Percentiles rank a stretch among this genome's conserved stretches.
phyloP scores from a whole-genome alignment of 2,113 vertebrate genomes.

The Siphamia tubifer region DNA sequence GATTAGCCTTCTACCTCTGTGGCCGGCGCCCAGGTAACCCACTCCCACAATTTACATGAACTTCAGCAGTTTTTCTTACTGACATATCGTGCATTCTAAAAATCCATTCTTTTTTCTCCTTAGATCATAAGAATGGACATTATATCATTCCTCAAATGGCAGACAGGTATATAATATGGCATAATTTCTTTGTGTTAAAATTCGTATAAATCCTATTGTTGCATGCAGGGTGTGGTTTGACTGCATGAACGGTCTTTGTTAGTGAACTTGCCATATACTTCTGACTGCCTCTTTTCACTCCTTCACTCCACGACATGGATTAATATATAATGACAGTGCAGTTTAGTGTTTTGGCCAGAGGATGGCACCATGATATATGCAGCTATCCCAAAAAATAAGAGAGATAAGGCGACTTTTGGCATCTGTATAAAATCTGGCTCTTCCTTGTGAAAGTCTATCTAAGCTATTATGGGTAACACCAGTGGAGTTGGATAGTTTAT shows the following conservation, averaged over 20 bases:
- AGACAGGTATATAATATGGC: slow-evolving; percentile 87
- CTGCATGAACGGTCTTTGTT: slow-evolving; percentile 1
- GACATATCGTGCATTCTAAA: not conserved
- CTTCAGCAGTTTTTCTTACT: not conserved
- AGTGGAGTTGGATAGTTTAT: not conserved
- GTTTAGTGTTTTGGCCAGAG: slow-evolving; percentile 62
- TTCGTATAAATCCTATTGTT: not conserved
- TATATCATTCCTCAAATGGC: slow-evolving; percentile 99
- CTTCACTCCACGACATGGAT: not conserved
- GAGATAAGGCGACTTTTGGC: not conserved
- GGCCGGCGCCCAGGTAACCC: slow-evolving; percentile 92
- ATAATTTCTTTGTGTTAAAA: not conserved
- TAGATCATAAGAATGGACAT: slow-evolving; percentile 99
- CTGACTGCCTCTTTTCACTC: not conserved
- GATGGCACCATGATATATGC: slow-evolving; percentile 46
- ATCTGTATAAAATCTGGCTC: not conserved
- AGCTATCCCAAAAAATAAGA: not conserved
- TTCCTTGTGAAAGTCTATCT: not conserved
- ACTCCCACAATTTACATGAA: not conserved
- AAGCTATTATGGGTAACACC: not conserved
- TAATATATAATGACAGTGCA: slow-evolving; percentile 22
- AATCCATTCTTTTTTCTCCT: slow-evolving; percentile 1
- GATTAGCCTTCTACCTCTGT: slow-evolving; percentile 95
- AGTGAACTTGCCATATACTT: not conserved
- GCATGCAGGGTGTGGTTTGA: not conserved